A percentile compares a stretch with the other conserved stretches of the same genome.
These are phyloP conservation scores for Caenorhabditis zanzibari DNA, from an alignment of 2,888 invertebrate species.

Conservation along the genomic window DNA sequence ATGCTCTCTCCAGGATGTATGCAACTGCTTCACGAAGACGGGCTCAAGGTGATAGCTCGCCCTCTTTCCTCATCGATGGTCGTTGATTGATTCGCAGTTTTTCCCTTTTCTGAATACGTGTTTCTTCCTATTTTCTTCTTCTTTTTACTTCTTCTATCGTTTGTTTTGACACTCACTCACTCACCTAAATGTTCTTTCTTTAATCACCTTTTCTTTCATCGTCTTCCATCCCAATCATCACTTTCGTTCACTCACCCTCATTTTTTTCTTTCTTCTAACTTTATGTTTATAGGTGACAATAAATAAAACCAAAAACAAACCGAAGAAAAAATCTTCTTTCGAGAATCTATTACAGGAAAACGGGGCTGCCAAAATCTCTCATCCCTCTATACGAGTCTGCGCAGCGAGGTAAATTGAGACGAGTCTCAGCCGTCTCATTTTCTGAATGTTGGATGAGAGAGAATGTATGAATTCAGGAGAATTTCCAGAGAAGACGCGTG, in stretches of 20 bases:
- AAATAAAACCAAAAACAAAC: constrained; percentile 31
- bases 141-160: constrained; percentile 42
- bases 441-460: constrained; percentile 39
- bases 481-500: constrained; percentile 27
- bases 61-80: constrained; percentile 72
- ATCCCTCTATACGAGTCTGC: constrained; percentile 43
- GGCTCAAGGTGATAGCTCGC: constrained; percentile 67
- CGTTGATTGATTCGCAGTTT: constrained; percentile 64
- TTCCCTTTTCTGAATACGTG: constrained; percentile 56
- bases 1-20: constrained; percentile 74
- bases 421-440: constrained; percentile 47
- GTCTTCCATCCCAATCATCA: not conserved
- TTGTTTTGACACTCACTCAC: constrained; percentile 52
- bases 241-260: constrained; percentile 2
- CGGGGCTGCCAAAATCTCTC: not conserved
- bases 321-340: not conserved
- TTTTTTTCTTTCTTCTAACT: constrained; percentile 27
- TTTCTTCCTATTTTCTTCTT: constrained; percentile 28
- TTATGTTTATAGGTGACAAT: constrained; percentile 61
- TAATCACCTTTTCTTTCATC: constrained; percentile 35
- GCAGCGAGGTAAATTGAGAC: constrained; percentile 59
- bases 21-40: constrained; percentile 72
- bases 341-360: constrained; percentile 32
- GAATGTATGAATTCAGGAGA: constrained; percentile 16
- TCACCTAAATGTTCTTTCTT: constrained; percentile 45